These are phyloP conservation scores for Drosophila paramelanica DNA, from an alignment of 2,888 invertebrate species.

Conservation along the genomic window DNA sequence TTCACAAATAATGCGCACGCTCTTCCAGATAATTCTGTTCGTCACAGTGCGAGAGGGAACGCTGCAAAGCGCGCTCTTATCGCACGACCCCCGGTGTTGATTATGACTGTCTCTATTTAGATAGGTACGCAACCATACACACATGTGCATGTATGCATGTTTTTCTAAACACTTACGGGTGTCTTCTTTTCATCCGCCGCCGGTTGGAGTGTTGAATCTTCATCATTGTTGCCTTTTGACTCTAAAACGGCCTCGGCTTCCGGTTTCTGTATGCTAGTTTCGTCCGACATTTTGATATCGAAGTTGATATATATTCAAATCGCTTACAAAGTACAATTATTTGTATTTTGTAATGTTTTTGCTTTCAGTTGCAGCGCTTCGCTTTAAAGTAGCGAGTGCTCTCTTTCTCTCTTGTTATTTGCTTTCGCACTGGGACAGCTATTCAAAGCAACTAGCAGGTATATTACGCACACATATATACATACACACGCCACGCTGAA, in stretches of 20 bases:
- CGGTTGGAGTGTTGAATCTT: conserved; percentile 40
- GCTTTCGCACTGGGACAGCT: conserved; percentile 47
- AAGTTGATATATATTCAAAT: conserved; percentile 18
- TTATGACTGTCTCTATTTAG: conserved; percentile 51
- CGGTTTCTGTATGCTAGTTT: conserved; percentile 67
- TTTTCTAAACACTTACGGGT: conserved; percentile 74
- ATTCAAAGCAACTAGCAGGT: conserved; percentile 59
- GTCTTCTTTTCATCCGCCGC: conserved; percentile 76
- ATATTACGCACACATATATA: conserved; percentile 66
- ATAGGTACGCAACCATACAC: not conserved
- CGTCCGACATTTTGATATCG: conserved; percentile 74
- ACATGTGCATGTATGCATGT: not conserved
- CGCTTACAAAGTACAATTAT: conserved; percentile 48
- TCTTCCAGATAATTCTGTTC: conserved; percentile 52
- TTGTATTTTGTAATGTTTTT: conserved; percentile 62
- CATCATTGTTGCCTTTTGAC: conserved; percentile 40
- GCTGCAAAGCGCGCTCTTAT: conserved; percentile 60
- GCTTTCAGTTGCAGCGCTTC: conserved; percentile 43
- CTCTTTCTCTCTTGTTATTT: conserved; percentile 25
- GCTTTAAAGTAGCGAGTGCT: conserved; percentile 53
- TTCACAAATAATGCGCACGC: conserved; percentile 19
- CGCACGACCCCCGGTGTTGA: conserved; percentile 77
- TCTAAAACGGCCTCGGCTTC: conserved; percentile 56
- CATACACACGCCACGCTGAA: conserved; percentile 75
- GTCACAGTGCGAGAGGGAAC: conserved; percentile 14